Conservation (phyloP, 2,797 vertebrate species). For the Coracias cyanogaster region DNA sequence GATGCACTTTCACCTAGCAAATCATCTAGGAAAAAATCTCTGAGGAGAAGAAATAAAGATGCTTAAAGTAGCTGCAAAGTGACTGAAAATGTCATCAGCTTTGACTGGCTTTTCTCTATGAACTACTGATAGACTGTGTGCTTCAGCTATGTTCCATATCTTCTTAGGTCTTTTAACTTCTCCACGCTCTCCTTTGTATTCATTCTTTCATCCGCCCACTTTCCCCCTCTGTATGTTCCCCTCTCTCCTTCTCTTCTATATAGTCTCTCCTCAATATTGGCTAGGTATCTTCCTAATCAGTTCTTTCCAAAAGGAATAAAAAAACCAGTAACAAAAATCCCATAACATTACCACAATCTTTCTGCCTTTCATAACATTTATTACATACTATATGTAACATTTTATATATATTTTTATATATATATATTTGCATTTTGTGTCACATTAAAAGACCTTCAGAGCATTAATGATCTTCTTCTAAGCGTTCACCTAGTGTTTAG, state of each 20-base stretch:
- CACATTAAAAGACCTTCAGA: not conserved
- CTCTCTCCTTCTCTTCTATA: not conserved
- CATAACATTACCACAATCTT: fast-evolving
- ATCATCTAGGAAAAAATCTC: not conserved
- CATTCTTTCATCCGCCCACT: not conserved
- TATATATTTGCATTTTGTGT: not conserved
- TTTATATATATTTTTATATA: not conserved
- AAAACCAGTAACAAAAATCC: fast-evolving
- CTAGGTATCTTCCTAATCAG: not conserved
- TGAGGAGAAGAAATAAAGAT: not conserved
- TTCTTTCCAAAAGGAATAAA: not conserved
- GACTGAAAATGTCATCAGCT: not conserved
- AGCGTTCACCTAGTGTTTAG: not conserved
- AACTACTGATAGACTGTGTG: not conserved
- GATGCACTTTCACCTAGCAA: not conserved
- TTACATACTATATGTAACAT: not conserved
- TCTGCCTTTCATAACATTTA: not conserved
- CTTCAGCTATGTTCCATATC: not conserved
- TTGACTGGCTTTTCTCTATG: not conserved
- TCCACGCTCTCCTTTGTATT: not conserved
- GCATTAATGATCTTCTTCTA: not conserved
- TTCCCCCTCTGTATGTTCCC: not conserved
- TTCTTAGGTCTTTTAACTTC: not conserved
- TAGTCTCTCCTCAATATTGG: not conserved
- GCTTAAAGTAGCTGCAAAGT: not conserved